phyloP scores from a whole-genome alignment of 37 sponge, comb jelly and placozoan genomes.

The Eunapius fragilis region DNA sequence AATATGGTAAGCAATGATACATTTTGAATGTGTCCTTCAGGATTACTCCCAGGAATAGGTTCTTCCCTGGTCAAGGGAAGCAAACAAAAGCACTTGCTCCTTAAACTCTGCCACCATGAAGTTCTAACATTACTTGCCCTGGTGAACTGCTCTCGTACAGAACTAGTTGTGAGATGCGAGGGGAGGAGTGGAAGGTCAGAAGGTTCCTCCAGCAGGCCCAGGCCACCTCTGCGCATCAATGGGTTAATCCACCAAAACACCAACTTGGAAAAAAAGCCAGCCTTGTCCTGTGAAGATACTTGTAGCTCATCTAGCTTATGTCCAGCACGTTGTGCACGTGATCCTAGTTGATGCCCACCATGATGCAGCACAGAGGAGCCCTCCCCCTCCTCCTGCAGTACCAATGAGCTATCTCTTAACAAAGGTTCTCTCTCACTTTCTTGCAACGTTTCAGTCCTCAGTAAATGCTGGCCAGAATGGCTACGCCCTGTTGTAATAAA shows the following conservation, averaged over 20 bases:
- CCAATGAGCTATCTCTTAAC: background rate
- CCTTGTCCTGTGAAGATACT: constrained; percentile 68
- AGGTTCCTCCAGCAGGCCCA: constrained; percentile 53
- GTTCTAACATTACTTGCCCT: background rate
- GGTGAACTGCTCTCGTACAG: constrained; percentile 46
- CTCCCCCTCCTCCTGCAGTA: constrained; percentile 23
- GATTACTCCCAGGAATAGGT: background rate
- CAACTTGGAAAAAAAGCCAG: constrained; percentile 64
- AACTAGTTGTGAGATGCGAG: constrained; percentile 35
- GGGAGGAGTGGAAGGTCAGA: constrained; percentile 71
- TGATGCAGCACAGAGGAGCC: background rate
- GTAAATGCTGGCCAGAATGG: background rate
- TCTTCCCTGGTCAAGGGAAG: background rate
- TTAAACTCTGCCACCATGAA: background rate
- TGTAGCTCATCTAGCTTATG: background rate
- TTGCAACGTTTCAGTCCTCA: background rate
- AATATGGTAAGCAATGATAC: constrained; percentile 66
- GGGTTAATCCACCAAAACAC: constrained; percentile 86
- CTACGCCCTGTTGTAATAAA: background rate
- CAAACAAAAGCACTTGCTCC: background rate
- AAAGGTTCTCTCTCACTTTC: background rate
- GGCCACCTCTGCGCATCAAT: constrained; percentile 69
- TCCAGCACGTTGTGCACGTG: background rate
- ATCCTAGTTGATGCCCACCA: background rate
- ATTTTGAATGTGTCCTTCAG: background rate